Evolutionary conservation across 2,888 invertebrate genomes (phyloP).

Genomic region (Parasteatoda lunata): DNA sequence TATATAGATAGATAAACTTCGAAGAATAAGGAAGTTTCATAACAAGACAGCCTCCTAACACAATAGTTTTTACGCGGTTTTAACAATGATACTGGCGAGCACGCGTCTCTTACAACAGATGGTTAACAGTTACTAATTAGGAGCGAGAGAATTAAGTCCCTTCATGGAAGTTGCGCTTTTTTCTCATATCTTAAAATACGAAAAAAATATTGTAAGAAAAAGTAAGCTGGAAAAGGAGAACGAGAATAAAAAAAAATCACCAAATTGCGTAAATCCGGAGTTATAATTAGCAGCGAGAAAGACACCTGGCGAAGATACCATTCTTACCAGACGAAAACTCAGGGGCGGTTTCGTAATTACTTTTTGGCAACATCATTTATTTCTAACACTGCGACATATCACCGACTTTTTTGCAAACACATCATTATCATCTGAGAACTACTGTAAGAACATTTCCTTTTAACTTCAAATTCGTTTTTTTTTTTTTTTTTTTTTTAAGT

Average conservation of each 20-base stretch:
- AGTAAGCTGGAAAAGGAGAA: background rate
- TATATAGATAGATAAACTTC: too few relatives aligned
- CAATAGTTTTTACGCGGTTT: background rate
- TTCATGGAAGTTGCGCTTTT: slow-evolving; percentile 34
- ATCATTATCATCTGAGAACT: slow-evolving; percentile 19
- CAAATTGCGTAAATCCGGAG: slow-evolving; percentile 60
- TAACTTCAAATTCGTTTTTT: background rate
- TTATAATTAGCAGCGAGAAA: slow-evolving; percentile 62
- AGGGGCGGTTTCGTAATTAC: slow-evolving; percentile 62
- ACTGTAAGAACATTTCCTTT: slow-evolving; percentile 10
- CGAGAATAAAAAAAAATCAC: slow-evolving; percentile 12
- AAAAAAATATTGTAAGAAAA: background rate
- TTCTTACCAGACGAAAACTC: slow-evolving; percentile 48
- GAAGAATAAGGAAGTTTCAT: too few relatives aligned
- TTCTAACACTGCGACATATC: slow-evolving; percentile 19
- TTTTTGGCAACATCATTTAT: slow-evolving; percentile 57
- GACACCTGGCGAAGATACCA: slow-evolving; percentile 56
- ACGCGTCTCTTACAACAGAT: slow-evolving; percentile 23
- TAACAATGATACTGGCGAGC: background rate
- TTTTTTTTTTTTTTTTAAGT: too few relatives aligned
- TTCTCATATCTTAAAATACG: slow-evolving; percentile 14
- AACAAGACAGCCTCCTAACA: too few relatives aligned
- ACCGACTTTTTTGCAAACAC: slow-evolving; percentile 45
- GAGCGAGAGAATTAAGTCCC: slow-evolving; percentile 27
- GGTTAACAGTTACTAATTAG: slow-evolving; percentile 57